Conservation (phyloP, 2,113 vertebrate genomes). For the Oophaga pumilio region DNA sequence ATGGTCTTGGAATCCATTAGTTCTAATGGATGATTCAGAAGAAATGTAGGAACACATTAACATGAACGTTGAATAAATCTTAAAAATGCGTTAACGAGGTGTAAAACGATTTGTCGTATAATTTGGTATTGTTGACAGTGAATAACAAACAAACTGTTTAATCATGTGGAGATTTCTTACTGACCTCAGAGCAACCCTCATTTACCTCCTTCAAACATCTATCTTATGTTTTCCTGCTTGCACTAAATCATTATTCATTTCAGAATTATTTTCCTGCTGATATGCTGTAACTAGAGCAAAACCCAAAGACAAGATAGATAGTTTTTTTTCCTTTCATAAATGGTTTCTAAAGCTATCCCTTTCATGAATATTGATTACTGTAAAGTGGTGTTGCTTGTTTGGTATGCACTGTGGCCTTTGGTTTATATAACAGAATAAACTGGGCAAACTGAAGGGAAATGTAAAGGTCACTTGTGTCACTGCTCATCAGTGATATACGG, state of each 20-base stretch:
- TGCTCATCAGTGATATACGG: slow-evolving; percentile 46
- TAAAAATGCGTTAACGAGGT: slow-evolving; percentile 30
- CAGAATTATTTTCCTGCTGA: slow-evolving; percentile 50
- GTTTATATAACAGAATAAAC: slow-evolving; percentile 44
- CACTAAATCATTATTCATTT: slow-evolving; percentile 50
- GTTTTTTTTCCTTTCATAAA: slow-evolving; percentile 36
- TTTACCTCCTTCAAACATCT: slow-evolving; percentile 39
- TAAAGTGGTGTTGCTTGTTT: slow-evolving; percentile 45
- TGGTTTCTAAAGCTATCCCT: slow-evolving; percentile 26
- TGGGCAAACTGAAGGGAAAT: slow-evolving; percentile 44
- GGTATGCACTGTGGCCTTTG: slow-evolving; percentile 44
- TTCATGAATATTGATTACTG: slow-evolving; percentile 54
- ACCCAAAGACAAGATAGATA: slow-evolving; percentile 44
- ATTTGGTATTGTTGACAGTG: slow-evolving; percentile 37
- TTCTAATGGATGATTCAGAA: neutral
- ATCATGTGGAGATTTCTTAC: slow-evolving; percentile 32
- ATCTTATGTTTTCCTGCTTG: slow-evolving; percentile 8
- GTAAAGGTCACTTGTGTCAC: slow-evolving; percentile 49
- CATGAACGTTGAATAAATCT: slow-evolving; percentile 23
- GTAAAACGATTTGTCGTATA: slow-evolving; percentile 27
- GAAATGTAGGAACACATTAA: neutral
- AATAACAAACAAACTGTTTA: slow-evolving; percentile 38
- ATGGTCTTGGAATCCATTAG: neutral
- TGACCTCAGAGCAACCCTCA: slow-evolving; percentile 38
- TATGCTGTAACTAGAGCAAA: slow-evolving; percentile 45